Evolutionary conservation across 2,888 invertebrate genomes (phyloP), one percentile per base, ranked within the genome.

Genomic region (Fragum fragum): DNA sequence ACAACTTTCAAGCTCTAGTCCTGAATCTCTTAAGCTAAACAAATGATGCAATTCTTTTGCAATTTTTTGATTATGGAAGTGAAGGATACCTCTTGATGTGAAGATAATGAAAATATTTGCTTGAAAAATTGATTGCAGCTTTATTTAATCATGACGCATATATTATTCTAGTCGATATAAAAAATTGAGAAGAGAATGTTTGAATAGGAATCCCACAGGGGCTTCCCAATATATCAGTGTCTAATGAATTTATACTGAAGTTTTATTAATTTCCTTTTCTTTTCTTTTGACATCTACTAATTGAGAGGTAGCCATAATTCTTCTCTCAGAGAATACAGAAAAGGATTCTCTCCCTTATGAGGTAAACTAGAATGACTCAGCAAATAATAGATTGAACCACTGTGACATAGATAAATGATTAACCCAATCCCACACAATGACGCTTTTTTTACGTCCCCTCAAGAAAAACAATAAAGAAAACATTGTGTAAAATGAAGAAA

Each of bases 241-340:
- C 61, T 61, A 28, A 61, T 26, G 61, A 61, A 61, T 61, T 61
- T 26, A 61, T 61, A 26, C 61, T 28, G 61, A 29, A 57, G 66
- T 69, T 69, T 39, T 73, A 26, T 73, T 57, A 76, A 70, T 70
- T 57, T 66, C 75, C 66, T 72, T 75, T 57, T 78, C 72, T 76
- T 76, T 79, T 79, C 70, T 16, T 26, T 26, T 81, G 81, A 72
- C 73, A 70, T 70, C 6, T 63, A 76, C 83, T 79, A 83, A 83
- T 83, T 83, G 79, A 39, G 36, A 66, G 66, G n/a, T 36, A 66
- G 36, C 7, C 66, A 66, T 6, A 23, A 23, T 16, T 39, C 39
- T 42, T 18, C 5, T 26, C n/a, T 23, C 21, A 39, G 66, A 66
- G 14, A n/a, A 52, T n/a, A 52, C 2, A n/a, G 16, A 52, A 63